Percentiles rank a stretch among this genome's conserved stretches.
phyloP scores from a whole-genome alignment of 2,888 invertebrate genomes.

The Mycalesis mineus region DNA sequence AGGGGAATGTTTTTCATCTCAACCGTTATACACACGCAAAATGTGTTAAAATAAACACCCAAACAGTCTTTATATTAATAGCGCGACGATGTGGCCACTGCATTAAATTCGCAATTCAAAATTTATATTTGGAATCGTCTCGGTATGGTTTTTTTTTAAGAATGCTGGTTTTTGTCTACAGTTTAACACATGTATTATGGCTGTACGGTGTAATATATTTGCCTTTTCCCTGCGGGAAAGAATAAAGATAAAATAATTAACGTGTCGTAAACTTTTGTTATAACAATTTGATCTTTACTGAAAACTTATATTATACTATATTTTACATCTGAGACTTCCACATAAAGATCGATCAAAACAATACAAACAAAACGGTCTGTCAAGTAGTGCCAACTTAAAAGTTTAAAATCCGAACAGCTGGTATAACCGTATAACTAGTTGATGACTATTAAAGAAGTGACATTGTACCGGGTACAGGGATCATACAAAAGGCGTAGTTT shows the following conservation, averaged over 20 bases:
- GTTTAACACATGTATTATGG: no score
- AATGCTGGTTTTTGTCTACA: conserved; percentile 22
- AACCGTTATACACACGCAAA: conserved; percentile 71
- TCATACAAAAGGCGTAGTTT: conserved; percentile 59
- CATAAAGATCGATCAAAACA: no score
- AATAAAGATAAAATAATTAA: no score
- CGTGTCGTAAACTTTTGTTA: conserved; percentile 19
- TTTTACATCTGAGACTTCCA: not conserved
- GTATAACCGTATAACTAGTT: conserved; percentile 40
- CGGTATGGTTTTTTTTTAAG: conserved; percentile 55
- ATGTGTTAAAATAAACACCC: conserved; percentile 76
- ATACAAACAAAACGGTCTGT: no score
- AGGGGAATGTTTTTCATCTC: conserved; percentile 78
- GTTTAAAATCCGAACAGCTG: conserved; percentile 9
- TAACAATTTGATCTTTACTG: conserved; percentile 15
- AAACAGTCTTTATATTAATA: conserved; percentile 69
- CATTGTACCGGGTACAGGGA: conserved; percentile 41
- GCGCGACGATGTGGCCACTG: conserved; percentile 68
- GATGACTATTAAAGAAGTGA: conserved; percentile 48
- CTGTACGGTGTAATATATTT: no score
- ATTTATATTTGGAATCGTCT: conserved; percentile 59
- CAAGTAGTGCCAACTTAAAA: not conserved
- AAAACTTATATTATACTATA: not conserved
- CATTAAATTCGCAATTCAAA: conserved; percentile 64
- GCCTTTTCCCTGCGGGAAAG: no score